Evolutionary conservation across 2,113 vertebrate genomes (phyloP), one percentile per base, ranked within the genome.

Genomic region (Rhizomys pruinosus): DNA sequence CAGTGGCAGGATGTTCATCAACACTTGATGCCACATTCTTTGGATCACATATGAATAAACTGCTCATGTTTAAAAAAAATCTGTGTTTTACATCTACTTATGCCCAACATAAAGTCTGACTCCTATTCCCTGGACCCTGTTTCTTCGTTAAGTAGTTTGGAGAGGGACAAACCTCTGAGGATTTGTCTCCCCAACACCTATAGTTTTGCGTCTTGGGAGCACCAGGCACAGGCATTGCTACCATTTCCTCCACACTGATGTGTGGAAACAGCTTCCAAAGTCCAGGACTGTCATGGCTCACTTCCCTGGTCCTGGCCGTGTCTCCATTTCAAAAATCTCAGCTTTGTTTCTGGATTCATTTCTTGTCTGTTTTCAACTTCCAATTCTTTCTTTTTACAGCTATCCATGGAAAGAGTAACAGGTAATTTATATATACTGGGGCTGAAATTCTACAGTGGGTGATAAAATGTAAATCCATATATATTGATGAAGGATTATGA

Each of bases 391-490:
- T 76, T 69, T 78, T 44, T n/a, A 23, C 7, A 87, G 61, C 44
- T 87, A 80, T 32, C 10, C n/a, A 63, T 13, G 25, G 42, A 69
- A 89, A 27, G 37, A 92, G 22, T 37, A 34, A 69, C 3, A 63
- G 85, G 13, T 13, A 64, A 34, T 86, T 78, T 94, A 85, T 5
- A 81, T 34, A 78, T 57, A 19, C 8, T 15, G 81, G 74, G 27
- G 84, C 32, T 39, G 44, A 93, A 92, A 89, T 63, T 85, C 87
- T 86, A 69, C 16, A 90, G 10, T 55, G 74, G n/a, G 66, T 91
- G 29, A 94, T 63, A 89, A 94, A 93, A 80, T 86, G 29, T 59
- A 91, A 92, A 86, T 47, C 59, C 63, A 15, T 59, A 57, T 52
- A 27, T 89, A 72, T 2, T 82, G 47, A 90, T 73, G 64, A 73